phyloP scores from a whole-genome alignment of 1,140 invertebrate species.

The Aphis craccivora region DNA sequence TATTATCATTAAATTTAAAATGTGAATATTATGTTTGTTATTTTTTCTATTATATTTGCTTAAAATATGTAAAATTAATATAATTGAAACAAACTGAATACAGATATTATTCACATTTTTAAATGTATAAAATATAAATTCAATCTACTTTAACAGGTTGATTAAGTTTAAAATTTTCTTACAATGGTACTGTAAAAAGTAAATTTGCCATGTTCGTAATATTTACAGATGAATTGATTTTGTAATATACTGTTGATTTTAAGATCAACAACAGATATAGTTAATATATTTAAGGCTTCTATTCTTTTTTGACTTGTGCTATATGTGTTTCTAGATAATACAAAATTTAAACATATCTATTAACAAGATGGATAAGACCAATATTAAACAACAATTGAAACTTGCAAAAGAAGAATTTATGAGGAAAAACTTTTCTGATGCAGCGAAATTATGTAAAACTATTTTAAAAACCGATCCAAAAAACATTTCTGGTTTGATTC shows the following conservation, averaged over 20 bases:
- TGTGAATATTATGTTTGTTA: too few species aligned
- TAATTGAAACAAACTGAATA: background rate
- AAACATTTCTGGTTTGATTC: conserved; percentile 35
- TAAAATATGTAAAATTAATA: background rate
- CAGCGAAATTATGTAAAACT: conserved; percentile 21
- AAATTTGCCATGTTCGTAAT: background rate
- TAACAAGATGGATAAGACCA: conserved; percentile 53
- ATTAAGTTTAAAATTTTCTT: background rate
- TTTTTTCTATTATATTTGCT: too few species aligned
- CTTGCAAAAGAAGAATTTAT: conserved; percentile 51
- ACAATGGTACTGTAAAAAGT: background rate
- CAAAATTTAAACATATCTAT: background rate
- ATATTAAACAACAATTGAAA: conserved; percentile 49
- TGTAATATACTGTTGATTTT: background rate
- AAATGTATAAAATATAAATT: background rate
- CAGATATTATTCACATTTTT: background rate
- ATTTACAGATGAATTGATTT: background rate
- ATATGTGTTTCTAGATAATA: conserved; percentile 46
- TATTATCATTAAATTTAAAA: too few species aligned
- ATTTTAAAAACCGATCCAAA: conserved; percentile 9
- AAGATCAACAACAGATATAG: background rate
- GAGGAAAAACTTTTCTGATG: conserved; percentile 41
- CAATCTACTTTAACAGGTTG: background rate
- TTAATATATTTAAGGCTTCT: background rate
- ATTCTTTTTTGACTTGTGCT: background rate